Conservation (phyloP, 2,888 invertebrate genomes). For the Hyposoter didymator region DNA sequence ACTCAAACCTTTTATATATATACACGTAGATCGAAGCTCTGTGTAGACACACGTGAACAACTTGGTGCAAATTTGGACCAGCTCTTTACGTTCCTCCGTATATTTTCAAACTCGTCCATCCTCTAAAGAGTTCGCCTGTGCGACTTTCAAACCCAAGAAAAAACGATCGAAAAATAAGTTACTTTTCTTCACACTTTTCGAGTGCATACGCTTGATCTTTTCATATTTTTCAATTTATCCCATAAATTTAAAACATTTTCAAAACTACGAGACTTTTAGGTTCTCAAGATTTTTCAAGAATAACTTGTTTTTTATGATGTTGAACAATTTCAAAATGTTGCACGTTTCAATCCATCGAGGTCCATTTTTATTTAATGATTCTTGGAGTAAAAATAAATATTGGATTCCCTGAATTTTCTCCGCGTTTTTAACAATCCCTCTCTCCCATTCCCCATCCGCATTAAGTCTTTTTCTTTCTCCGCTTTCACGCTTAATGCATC, state of each 20-base stretch:
- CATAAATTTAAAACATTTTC: not conserved
- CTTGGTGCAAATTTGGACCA: slow-evolving; percentile 11
- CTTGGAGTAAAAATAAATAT: not conserved
- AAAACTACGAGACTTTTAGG: not conserved
- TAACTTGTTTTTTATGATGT: not conserved
- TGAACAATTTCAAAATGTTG: not conserved
- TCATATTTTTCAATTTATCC: not conserved
- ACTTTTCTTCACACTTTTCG: not conserved
- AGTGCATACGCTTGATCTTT: not conserved
- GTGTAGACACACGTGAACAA: not conserved
- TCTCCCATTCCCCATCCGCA: not conserved
- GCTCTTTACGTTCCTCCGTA: slow-evolving; percentile 7
- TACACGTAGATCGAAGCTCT: not conserved
- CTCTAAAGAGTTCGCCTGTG: not conserved
- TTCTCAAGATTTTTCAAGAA: not conserved
- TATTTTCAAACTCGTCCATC: slow-evolving; percentile 8
- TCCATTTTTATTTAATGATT: not conserved
- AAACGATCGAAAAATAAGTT: not conserved
- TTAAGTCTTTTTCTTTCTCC: slow-evolving; percentile 22
- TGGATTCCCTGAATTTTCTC: no score
- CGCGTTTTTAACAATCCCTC: not conserved
- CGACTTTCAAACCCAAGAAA: not conserved
- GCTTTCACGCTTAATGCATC: slow-evolving; percentile 21
- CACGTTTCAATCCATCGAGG: not conserved
- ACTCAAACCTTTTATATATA: not conserved